A percentile compares a stretch with the other conserved stretches of the same genome.
These are phyloP conservation scores for Ochropleura plecta DNA, from an alignment of 2,888 invertebrate genomes.

Conservation along the genomic window DNA sequence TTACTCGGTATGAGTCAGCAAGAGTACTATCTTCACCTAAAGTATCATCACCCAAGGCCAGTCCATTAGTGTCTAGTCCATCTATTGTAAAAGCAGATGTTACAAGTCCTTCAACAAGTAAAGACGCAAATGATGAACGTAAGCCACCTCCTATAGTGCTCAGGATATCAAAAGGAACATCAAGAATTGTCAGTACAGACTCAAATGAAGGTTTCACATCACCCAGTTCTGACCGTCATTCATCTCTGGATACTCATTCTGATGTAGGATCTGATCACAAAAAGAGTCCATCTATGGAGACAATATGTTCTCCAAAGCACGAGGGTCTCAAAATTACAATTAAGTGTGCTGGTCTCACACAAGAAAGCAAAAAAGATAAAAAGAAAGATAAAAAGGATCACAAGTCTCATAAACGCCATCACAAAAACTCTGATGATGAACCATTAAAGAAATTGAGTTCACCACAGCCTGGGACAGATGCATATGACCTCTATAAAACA, in stretches of 20 bases:
- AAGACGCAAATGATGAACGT: conserved; percentile 86
- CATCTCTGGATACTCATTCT: conserved; percentile 86
- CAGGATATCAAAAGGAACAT: conserved; percentile 95
- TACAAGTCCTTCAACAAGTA: conserved; percentile 87
- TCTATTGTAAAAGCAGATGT: conserved; percentile 82
- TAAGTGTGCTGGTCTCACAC: conserved; percentile 84
- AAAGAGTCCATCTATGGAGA: conserved; percentile 84
- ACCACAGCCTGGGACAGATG: conserved; percentile 88
- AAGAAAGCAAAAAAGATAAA: conserved; percentile 85
- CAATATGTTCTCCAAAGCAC: conserved; percentile 88
- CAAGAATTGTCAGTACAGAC: conserved; percentile 92
- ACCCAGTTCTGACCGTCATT: conserved; percentile 88
- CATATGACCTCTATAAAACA: conserved; percentile 88
- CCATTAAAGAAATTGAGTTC: conserved; percentile 84
- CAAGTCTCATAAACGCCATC: conserved; percentile 88
- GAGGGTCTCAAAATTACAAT: conserved; percentile 89
- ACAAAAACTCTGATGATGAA: conserved; percentile 85
- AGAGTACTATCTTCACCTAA: conserved; percentile 75
- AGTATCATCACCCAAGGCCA: conserved; percentile 85
- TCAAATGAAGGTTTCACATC: conserved; percentile 91
- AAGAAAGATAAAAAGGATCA: conserved; percentile 89
- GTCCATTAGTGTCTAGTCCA: conserved; percentile 84
- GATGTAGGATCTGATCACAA: conserved; percentile 85
- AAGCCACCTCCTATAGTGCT: conserved; percentile 96
- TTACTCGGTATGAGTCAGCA: conserved; percentile 81